Evolutionary conservation across 2,888 invertebrate genomes (phyloP).

Genomic region (Leptogaster cylindrica): DNA sequence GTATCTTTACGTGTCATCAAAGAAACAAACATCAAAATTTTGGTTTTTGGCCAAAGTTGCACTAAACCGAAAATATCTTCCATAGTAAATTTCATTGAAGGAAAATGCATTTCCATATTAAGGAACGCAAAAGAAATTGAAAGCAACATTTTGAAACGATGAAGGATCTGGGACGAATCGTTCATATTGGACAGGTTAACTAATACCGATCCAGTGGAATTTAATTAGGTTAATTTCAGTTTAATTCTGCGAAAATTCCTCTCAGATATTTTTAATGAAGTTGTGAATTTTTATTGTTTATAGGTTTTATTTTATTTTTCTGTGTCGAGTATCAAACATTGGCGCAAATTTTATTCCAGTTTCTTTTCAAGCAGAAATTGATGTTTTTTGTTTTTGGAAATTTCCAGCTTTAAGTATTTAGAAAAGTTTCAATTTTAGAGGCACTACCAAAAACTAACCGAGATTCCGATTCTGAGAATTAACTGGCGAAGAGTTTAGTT

Average conservation of each 20-base stretch:
- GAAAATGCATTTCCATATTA: constrained; percentile 39
- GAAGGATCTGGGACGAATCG: constrained; percentile 22
- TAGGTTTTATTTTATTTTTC: no score
- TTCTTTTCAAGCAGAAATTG: no score
- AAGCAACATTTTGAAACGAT: constrained; percentile 35
- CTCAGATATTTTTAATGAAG: constrained; percentile 33
- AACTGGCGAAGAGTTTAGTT: no score
- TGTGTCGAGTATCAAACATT: constrained; percentile 12
- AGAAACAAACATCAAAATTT: constrained; percentile 45
- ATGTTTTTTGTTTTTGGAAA: no score
- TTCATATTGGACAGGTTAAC: constrained; percentile 36
- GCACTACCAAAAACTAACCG: no score
- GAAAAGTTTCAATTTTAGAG: no score
- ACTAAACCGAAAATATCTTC: constrained; percentile 17
- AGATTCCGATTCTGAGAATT: no score
- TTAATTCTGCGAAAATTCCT: constrained; percentile 1
- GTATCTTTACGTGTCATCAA: constrained; percentile 46
- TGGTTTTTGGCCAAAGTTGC: constrained; percentile 35
- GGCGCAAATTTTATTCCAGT: not conserved
- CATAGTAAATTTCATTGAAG: constrained; percentile 21
- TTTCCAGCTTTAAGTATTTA: no score
- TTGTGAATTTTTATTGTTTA: no score
- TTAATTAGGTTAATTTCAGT: constrained; percentile 30
- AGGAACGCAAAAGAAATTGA: constrained; percentile 39
- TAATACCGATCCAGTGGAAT: constrained; percentile 28